Evolutionary conservation across 2,888 invertebrate genomes (phyloP).

Genomic region (Glomeris marginata): DNA sequence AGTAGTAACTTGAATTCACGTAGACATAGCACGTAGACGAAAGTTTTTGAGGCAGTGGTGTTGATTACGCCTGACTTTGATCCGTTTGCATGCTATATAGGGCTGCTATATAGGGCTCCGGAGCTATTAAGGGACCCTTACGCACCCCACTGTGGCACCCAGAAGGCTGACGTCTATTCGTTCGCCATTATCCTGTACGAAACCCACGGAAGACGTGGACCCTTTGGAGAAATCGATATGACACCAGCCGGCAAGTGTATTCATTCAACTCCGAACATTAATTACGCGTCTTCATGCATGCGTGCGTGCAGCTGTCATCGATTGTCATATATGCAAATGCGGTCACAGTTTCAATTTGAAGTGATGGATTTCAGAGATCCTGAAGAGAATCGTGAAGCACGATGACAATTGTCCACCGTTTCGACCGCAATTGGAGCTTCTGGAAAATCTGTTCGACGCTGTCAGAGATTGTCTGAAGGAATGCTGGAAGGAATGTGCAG

Average conservation of each 20-base stretch:
- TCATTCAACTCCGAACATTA: neutral
- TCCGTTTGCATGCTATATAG: slow-evolving; percentile 12
- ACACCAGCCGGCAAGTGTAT: slow-evolving; percentile 39
- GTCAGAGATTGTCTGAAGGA: slow-evolving; percentile 27
- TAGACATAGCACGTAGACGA: no score
- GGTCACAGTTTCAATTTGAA: no score
- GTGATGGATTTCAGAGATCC: slow-evolving; percentile 22
- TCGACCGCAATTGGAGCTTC: slow-evolving; percentile 61
- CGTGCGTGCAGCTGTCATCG: no score
- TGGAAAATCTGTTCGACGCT: slow-evolving; percentile 45
- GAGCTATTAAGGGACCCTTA: slow-evolving; percentile 48
- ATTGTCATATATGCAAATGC: no score
- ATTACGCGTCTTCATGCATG: neutral
- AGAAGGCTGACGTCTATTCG: slow-evolving; percentile 69
- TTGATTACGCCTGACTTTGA: no score
- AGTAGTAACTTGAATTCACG: no score
- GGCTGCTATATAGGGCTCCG: slow-evolving; percentile 55
- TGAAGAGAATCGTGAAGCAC: slow-evolving; percentile 22
- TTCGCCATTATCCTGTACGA: slow-evolving; percentile 76
- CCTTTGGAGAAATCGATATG: slow-evolving; percentile 33
- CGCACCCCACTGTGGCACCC: slow-evolving; percentile 45
- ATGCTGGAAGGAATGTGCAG: slow-evolving; percentile 35
- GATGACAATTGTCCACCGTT: slow-evolving; percentile 20
- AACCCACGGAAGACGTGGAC: slow-evolving; percentile 27
- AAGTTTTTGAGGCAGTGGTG: neutral